These are phyloP conservation scores for Saguinus midas DNA, from an alignment of 2,113 vertebrate genomes.

Conservation along the genomic window DNA sequence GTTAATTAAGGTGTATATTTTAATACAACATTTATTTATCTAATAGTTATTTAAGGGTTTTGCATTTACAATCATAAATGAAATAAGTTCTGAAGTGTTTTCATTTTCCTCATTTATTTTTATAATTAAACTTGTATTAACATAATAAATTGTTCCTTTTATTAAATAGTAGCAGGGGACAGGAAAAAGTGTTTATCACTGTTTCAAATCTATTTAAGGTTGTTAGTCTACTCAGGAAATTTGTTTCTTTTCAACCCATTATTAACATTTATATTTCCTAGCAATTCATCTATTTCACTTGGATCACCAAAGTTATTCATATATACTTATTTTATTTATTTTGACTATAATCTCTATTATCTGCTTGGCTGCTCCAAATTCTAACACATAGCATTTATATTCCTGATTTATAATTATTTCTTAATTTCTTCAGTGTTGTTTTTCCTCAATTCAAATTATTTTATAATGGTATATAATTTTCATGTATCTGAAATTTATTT, in stretches of 20 bases:
- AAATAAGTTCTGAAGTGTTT: neutral
- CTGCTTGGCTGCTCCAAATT: neutral
- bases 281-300: neutral
- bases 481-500: neutral
- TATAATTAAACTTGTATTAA: neutral
- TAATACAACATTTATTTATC: neutral
- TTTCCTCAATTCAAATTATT: neutral
- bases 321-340: neutral
- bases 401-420: neutral
- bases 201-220: neutral
- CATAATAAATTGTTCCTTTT: neutral
- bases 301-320: neutral
- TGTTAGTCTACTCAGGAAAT: neutral
- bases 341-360: neutral
- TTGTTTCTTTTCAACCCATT: neutral
- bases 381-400: neutral
- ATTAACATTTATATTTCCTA: neutral
- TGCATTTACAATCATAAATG: neutral
- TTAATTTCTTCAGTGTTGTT: neutral
- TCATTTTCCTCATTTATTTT: neutral
- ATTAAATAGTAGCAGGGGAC: no score
- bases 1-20: neutral
- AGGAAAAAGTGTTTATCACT: neutral
- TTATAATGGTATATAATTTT: neutral
- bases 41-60: neutral